A percentile compares a stretch with the other conserved stretches of the same genome.
Evolutionary conservation across 1,140 invertebrate species (phyloP).

Genomic region (Brachystomella parvula): DNA sequence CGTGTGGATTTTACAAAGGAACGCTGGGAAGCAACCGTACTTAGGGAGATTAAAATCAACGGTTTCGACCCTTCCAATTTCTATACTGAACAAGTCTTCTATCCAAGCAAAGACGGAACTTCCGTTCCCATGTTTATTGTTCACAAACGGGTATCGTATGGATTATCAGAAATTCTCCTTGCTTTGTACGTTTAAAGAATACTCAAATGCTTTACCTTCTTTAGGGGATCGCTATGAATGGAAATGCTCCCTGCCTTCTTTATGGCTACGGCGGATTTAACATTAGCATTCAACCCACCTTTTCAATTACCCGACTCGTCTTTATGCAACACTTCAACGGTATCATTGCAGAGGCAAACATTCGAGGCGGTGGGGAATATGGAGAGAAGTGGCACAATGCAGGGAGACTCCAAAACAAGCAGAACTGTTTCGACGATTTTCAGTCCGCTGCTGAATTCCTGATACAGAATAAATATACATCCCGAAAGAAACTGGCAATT

Average conservation of each 20-base stretch:
- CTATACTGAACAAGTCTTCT: slow-evolving; percentile 84
- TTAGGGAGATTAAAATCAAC: slow-evolving; percentile 72
- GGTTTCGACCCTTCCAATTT: slow-evolving; percentile 73
- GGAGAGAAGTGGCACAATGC: slow-evolving; percentile 94
- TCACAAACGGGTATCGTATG: slow-evolving; percentile 52
- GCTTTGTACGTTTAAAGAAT: background rate
- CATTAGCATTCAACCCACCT: slow-evolving; percentile 76
- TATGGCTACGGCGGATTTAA: slow-evolving; percentile 99
- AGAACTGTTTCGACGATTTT: slow-evolving; percentile 97
- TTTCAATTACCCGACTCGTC: slow-evolving; percentile 69
- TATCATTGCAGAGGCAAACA: slow-evolving; percentile 82
- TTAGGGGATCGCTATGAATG: slow-evolving; percentile 48
- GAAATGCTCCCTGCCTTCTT: slow-evolving; percentile 66
- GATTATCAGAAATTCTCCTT: slow-evolving; percentile 26
- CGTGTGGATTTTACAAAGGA: slow-evolving; percentile 66
- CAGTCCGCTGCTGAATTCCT: slow-evolving; percentile 85
- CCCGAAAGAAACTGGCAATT: slow-evolving; percentile 63
- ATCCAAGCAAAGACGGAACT: slow-evolving; percentile 86
- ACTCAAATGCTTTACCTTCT: background rate
- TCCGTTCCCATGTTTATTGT: slow-evolving; percentile 96
- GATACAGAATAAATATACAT: slow-evolving; percentile 72
- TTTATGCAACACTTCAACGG: slow-evolving; percentile 86
- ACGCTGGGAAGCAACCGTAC: slow-evolving; percentile 59
- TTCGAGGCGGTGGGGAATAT: slow-evolving; percentile 93
- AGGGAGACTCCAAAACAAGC: slow-evolving; percentile 84